Conservation (phyloP, 1,140 invertebrate genomes). For the Stenopsyche tienmushanensis region DNA sequence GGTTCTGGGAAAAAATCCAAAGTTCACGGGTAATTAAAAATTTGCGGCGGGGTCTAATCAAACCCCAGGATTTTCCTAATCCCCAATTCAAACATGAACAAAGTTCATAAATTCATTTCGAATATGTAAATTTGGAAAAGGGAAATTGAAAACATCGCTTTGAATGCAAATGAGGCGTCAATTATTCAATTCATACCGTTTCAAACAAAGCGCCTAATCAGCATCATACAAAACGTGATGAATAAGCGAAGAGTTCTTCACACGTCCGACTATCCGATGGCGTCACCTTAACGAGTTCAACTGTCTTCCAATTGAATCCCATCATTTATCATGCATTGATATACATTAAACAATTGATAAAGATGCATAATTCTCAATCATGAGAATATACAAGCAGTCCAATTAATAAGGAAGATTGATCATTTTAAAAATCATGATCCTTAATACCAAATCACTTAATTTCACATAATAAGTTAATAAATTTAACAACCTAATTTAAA, state of each 20-base stretch:
- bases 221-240: too few species aligned
- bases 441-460: too few species aligned
- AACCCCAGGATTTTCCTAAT: conserved; percentile 4
- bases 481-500: too few species aligned
- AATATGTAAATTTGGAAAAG: conserved; percentile 19
- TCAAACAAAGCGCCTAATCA: conserved; percentile 17
- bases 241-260: too few species aligned
- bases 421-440: too few species aligned
- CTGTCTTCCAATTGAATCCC: too few species aligned
- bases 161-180: conserved; percentile 29
- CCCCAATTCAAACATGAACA: conserved; percentile 9
- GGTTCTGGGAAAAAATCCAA: neutral
- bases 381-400: neutral
- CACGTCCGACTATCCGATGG: too few species aligned
- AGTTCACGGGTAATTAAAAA: conserved; percentile 1
- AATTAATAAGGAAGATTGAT: neutral
- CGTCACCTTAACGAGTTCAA: too few species aligned
- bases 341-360: too few species aligned
- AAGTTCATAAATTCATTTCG: conserved; percentile 27
- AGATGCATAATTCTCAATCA: too few species aligned
- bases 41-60: neutral
- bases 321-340: too few species aligned
- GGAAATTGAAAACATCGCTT: conserved; percentile 31
- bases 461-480: too few species aligned
- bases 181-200: conserved; percentile 26